phyloP scores from a whole-genome alignment of 2,113 vertebrate genomes.

The Cheilinus undulatus region DNA sequence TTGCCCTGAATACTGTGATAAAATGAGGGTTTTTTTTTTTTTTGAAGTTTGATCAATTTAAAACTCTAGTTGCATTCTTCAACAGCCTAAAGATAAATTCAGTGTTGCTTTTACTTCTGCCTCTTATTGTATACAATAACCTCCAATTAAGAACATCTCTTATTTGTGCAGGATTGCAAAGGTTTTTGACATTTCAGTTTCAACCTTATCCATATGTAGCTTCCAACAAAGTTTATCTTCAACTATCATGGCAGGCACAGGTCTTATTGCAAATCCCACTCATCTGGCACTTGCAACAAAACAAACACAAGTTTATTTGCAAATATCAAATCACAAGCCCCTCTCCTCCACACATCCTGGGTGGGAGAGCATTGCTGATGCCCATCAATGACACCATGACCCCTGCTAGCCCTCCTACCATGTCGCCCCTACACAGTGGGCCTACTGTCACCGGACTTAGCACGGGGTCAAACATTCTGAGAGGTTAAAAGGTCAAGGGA shows the following conservation, averaged over 20 bases:
- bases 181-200: too few relatives aligned
- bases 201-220: too few relatives aligned
- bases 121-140: too few relatives aligned
- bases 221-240: too few relatives aligned
- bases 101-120: too few relatives aligned
- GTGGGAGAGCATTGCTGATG: conserved; percentile 52
- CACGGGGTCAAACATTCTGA: conserved; percentile 71
- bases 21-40: too few relatives aligned
- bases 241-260: not conserved
- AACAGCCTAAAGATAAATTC: too few relatives aligned
- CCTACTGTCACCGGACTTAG: conserved; percentile 74
- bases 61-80: too few relatives aligned
- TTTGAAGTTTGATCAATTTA: too few relatives aligned
- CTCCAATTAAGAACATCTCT: too few relatives aligned
- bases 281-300: conserved; percentile 22
- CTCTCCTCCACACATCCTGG: conserved; percentile 25
- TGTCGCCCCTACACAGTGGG: conserved; percentile 64
- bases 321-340: conserved; percentile 27
- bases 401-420: conserved; percentile 59
- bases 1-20: too few relatives aligned
- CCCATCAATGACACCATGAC: conserved; percentile 66
- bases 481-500: conserved; percentile 73
- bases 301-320: conserved; percentile 29
- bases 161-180: too few relatives aligned
- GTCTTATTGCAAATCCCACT: conserved; percentile 7